Conservation (phyloP, 2,113 vertebrate genomes). For the Pyrgilauda ruficollis region DNA sequence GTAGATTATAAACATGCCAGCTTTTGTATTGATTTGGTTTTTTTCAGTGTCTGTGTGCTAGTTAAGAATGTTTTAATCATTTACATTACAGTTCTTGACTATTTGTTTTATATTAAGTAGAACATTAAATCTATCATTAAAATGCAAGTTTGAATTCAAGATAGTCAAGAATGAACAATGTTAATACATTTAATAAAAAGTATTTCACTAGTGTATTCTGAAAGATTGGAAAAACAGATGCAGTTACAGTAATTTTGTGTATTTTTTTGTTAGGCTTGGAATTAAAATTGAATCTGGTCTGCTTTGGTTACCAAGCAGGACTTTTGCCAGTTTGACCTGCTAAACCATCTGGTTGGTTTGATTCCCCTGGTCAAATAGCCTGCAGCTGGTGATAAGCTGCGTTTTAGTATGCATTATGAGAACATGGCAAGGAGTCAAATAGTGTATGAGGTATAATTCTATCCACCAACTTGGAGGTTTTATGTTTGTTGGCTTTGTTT, state of each 20-base stretch:
- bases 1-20: not conserved
- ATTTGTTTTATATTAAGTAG: not conserved
- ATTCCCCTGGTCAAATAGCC: slow-evolving; percentile 32
- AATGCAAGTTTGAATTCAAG: not conserved
- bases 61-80: not conserved
- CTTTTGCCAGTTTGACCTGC: slow-evolving; percentile 31
- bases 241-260: not conserved
- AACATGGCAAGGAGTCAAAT: slow-evolving; percentile 17
- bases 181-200: not conserved
- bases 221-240: not conserved
- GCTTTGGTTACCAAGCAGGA: not conserved
- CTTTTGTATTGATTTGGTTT: not conserved
- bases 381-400: slow-evolving; percentile 28
- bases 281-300: slow-evolving; percentile 5
- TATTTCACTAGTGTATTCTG: not conserved
- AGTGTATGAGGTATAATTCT: not conserved
- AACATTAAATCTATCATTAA: not conserved
- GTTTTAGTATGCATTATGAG: not conserved
- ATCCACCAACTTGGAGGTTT: not conserved
- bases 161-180: not conserved
- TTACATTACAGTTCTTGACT: not conserved
- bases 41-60: not conserved
- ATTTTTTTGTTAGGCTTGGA: slow-evolving; percentile 38
- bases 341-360: slow-evolving; percentile 40
- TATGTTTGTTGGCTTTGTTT: not conserved